phyloP scores from a whole-genome alignment of 2,113 vertebrate species.

The Alectura lathami region DNA sequence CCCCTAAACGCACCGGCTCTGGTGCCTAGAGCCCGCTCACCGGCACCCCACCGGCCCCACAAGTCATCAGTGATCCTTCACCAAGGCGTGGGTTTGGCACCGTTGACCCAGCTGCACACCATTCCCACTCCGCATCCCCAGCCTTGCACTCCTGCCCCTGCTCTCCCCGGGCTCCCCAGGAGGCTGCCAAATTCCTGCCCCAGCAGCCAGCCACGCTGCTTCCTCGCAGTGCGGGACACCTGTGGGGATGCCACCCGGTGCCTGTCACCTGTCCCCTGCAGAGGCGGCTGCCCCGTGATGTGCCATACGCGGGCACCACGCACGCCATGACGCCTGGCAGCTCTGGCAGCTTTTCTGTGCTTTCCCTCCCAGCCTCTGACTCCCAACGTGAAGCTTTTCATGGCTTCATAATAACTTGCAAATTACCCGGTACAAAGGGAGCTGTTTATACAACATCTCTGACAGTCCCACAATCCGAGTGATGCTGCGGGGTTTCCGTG shows the following conservation, averaged over 20 bases:
- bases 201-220: accelerated
- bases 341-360: neutral
- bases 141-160: neutral
- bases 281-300: neutral
- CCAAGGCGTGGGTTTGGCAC: accelerated
- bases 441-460: conserved; percentile 67
- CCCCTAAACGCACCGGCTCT: neutral
- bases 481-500: conserved; percentile 61
- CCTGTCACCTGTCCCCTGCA: neutral
- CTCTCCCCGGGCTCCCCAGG: neutral
- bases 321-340: neutral
- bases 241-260: accelerated
- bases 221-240: neutral
- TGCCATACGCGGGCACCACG: neutral
- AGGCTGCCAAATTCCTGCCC: neutral
- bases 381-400: conserved; percentile 57
- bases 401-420: conserved; percentile 62
- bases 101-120: accelerated
- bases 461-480: conserved; percentile 23
- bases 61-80: neutral
- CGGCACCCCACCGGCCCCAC: neutral
- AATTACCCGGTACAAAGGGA: conserved; percentile 63
- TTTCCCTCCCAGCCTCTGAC: conserved; percentile 29
- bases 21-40: neutral
- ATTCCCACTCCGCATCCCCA: no score